Conservation (phyloP, 2,113 vertebrate genomes). For the Leucopternis melanops region DNA sequence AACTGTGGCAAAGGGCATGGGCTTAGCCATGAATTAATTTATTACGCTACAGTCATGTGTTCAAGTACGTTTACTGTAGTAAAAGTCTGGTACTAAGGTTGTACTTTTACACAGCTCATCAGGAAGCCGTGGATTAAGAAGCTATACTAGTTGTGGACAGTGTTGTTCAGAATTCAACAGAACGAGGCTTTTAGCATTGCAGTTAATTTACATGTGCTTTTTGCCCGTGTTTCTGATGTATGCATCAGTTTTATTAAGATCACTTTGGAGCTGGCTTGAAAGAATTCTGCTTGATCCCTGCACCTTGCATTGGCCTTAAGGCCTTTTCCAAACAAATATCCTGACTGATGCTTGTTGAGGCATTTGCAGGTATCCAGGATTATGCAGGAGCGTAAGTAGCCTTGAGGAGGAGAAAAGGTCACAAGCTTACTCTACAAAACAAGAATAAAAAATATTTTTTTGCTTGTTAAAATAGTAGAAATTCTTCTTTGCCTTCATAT, state of each 20-base stretch:
- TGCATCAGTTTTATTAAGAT: conserved; percentile 44
- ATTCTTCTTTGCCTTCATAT: neutral
- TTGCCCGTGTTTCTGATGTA: neutral
- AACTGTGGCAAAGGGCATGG: neutral
- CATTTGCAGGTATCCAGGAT: conserved; percentile 27
- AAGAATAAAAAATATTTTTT: neutral
- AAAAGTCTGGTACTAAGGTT: neutral
- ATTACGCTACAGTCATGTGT: neutral
- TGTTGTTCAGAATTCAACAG: neutral
- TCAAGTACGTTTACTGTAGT: neutral
- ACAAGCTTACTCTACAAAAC: conserved; percentile 6
- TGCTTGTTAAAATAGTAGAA: neutral
- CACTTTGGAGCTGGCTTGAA: conserved; percentile 22
- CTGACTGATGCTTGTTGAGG: neutral
- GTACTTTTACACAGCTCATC: neutral
- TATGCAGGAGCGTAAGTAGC: conserved; percentile 39
- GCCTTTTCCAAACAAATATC: neutral
- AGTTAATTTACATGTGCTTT: neutral
- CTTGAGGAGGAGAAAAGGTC: conserved; percentile 60
- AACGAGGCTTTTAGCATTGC: neutral
- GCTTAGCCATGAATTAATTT: neutral
- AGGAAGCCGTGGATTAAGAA: neutral
- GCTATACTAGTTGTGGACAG: neutral
- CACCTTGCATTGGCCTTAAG: conserved; percentile 49
- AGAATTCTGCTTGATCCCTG: conserved; percentile 54